Base-by-base conservation (phyloP, 2,888 invertebrate species). In the Leptarthrus brevirostris region DNA sequence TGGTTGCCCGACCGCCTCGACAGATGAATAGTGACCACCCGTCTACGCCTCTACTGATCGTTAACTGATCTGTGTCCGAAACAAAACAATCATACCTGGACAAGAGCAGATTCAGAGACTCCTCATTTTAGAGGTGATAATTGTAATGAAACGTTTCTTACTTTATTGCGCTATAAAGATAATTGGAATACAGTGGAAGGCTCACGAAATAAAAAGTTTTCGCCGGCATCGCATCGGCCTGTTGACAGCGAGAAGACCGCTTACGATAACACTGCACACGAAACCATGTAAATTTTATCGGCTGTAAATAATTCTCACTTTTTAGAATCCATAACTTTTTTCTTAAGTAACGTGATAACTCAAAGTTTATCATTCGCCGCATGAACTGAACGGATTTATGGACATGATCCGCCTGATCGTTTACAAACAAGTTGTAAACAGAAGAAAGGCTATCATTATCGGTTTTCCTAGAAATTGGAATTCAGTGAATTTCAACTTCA, bases 81-180 rank as follows among this genome's bases (percentile, higher is more conserved):
- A 44, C 44, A 44, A 44, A 44, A 44, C 44, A 44, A 44, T 44
- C 16, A 14, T 44, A 12, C n/a, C 44, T 44, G 44, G 44, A 1
- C 16, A 44, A 12, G 4, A 44, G n/a, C 3, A 4, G 12, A 44
- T 4, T 44, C n/a, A 14, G 2, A 30, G 61, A 18, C 36, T 36
- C 61, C 40, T 61, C 40, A 61, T 61, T 61, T 61, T 61, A 34
- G 34, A 61, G 61, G 61, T 61, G 61, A 61, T 61, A 61, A 61
- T 40, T 61, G 61, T 61, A 61, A 61, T 61, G 61, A 61, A 61
- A 61, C 61, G 61, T 61, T 61, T 61, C 36, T 34, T 61, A 61
- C 36, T 61, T 61, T 61, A 61, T 61, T 40, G 61, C 61, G 40
- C 61, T 61, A 61, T 61, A 61, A 61, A 61, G 36, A 61, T 61